Conservation (phyloP, 2,113 vertebrate species). For the Leptocoma aspasia region DNA sequence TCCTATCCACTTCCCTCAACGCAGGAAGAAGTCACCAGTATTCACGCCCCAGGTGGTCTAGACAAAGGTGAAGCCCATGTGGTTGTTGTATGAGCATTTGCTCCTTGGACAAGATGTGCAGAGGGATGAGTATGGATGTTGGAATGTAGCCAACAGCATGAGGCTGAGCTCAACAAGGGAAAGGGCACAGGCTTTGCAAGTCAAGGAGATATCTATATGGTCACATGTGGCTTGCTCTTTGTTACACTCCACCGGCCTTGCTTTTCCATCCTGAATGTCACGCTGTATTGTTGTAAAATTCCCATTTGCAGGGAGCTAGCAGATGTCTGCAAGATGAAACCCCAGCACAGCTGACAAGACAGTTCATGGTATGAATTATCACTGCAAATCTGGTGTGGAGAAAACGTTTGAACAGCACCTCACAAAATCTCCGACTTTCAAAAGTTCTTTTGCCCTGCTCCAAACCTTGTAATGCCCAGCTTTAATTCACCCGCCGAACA, state of each 20-base stretch:
- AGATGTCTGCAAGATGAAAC: background rate
- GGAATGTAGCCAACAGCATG: background rate
- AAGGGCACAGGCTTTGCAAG: background rate
- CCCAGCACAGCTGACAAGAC: background rate
- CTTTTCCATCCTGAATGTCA: background rate
- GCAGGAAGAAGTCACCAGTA: background rate
- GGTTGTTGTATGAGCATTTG: background rate
- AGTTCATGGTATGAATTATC: background rate
- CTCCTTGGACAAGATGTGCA: background rate
- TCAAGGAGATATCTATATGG: background rate
- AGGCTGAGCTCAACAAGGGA: background rate
- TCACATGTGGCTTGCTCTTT: background rate
- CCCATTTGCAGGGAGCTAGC: background rate
- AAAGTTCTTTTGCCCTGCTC: background rate
- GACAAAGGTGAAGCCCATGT: background rate
- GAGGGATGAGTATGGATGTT: background rate
- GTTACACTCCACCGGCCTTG: background rate
- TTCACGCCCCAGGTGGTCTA: background rate
- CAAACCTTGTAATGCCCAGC: background rate
- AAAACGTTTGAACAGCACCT: background rate
- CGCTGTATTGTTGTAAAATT: background rate
- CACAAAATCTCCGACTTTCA: background rate
- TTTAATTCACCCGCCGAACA: background rate
- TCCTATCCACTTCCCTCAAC: background rate
- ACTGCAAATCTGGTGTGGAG: background rate